A percentile compares a stretch with the other conserved stretches of the same genome.
These are phyloP conservation scores for Telenomus remus DNA, from an alignment of 1,140 invertebrate species.

Conservation along the genomic window DNA sequence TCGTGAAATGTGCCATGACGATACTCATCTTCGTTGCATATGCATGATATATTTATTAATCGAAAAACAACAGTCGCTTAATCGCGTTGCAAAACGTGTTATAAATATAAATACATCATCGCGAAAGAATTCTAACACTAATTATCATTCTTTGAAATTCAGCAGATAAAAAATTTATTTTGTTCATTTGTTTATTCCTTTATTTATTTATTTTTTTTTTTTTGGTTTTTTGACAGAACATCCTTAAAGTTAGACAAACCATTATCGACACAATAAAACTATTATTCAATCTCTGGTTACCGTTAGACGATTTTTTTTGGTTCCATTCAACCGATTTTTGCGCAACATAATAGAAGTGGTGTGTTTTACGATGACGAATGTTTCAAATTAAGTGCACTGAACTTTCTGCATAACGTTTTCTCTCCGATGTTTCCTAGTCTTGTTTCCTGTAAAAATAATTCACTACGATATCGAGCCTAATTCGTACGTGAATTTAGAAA, in stretches of 20 bases:
- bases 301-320: not conserved
- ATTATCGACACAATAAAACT: no score
- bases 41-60: slow-evolving; percentile 35
- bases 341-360: slow-evolving; percentile 1
- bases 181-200: no score
- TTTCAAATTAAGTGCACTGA: slow-evolving; percentile 16
- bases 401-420: slow-evolving; percentile 46
- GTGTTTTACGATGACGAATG: slow-evolving; percentile 15
- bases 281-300: not conserved
- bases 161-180: no score
- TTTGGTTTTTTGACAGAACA: no score
- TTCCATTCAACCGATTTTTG: not conserved
- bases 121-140: no score
- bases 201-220: no score
- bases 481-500: slow-evolving; percentile 53
- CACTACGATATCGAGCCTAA: slow-evolving; percentile 44
- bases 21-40: slow-evolving; percentile 32
- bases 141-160: no score
- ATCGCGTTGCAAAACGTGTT: not conserved
- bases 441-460: slow-evolving; percentile 44
- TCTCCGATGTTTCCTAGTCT: slow-evolving; percentile 42
- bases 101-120: not conserved
- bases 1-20: slow-evolving; percentile 37
- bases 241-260: no score
- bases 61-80: slow-evolving; percentile 5